Evolutionary conservation across 2,113 vertebrate genomes (phyloP), one percentile per base, ranked within the genome.

Genomic region (Entosphenus tridentatus): DNA sequence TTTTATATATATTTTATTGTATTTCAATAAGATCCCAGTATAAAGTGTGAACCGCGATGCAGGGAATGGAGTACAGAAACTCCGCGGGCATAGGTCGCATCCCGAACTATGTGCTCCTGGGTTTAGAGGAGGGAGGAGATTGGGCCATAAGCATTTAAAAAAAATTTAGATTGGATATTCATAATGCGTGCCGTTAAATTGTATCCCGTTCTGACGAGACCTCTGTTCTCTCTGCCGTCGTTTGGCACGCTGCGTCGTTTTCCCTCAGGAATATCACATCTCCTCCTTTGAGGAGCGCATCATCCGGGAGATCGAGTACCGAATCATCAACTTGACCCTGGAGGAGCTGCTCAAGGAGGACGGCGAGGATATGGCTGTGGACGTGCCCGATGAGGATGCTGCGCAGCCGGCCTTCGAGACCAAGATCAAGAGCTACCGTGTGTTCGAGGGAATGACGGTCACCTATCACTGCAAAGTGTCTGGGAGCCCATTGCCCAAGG

Each of bases 221-320:
- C 39, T 39, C 39, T 39, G 39, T 39, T 39, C 39, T 39, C 39
- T 39, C 39, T 39, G 39, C 39, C 39, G 39, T 7, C 39, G 39
- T 7, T 39, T 39, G 39, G 39, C 39, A 39, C 39, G 39, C 39
- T 7, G 39, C 39, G 5, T 39, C 18, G 17, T 8, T 6, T 65
- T 17, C 73, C 13, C 67, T 12, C 62, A 98, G 93, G 93, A 98
- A 78, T 89, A 89, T 73, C 83, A 86, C 16, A 84, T 93, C 74
- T 93, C 93, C 73, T 85, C 88, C 67, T 93, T 98, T 70, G 93
- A 98, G 74, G 86, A 91, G 77, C 83, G 85, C 73, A 87, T 98
- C 75, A 98, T 98, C 74, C 88, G 87, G 74, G 89, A 98, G 81
- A 90, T 96, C 70, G 89, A 98, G 78, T 82, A 89, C 58, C 83